These are phyloP conservation scores for Phainopepla nitens DNA, from an alignment of 2,113 vertebrate species.

Conservation along the genomic window DNA sequence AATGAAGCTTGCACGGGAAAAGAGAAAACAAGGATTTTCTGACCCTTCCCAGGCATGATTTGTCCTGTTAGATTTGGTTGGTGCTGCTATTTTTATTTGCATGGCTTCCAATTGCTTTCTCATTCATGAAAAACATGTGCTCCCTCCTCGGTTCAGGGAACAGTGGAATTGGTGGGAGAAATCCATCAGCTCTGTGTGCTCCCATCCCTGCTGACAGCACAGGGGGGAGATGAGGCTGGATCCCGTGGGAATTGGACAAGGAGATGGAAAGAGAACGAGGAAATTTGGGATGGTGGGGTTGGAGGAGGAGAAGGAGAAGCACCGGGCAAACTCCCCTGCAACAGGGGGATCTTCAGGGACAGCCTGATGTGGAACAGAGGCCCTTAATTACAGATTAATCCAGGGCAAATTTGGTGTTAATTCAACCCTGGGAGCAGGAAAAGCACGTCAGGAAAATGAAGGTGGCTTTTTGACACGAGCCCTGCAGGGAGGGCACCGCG, in stretches of 20 bases:
- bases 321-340: not conserved
- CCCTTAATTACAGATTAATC: not conserved
- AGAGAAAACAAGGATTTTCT: not conserved
- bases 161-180: not conserved
- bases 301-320: not conserved
- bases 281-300: not conserved
- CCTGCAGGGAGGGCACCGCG: not conserved
- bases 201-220: not conserved
- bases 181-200: not conserved
- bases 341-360: not conserved
- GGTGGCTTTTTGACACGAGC: not conserved
- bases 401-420: not conserved
- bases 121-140: not conserved
- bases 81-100: not conserved
- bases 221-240: not conserved
- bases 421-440: constrained; percentile 1
- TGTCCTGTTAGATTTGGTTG: not conserved
- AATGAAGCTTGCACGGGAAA: not conserved
- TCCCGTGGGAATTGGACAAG: not conserved
- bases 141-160: not conserved
- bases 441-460: constrained; percentile 9
- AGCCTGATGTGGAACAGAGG: not conserved
- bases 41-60: not conserved
- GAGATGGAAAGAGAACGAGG: not conserved
- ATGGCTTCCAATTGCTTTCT: not conserved